Evolutionary conservation across 2,888 invertebrate species (phyloP).

Genomic region (Melitaea athalia): DNA sequence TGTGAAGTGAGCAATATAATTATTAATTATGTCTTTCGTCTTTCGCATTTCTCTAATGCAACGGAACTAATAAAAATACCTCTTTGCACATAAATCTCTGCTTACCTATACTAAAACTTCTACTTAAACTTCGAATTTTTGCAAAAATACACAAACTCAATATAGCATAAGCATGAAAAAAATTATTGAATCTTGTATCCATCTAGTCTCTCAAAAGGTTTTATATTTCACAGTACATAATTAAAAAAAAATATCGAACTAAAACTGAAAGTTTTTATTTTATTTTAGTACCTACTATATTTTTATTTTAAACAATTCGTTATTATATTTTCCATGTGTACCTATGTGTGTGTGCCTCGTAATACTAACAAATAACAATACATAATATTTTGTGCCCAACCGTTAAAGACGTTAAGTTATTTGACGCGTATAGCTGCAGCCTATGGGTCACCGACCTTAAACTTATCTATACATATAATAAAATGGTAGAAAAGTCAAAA

Average conservation of each 20-base stretch:
- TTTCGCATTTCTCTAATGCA: not conserved
- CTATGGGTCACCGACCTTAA: conserved; percentile 53
- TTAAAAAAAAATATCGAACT: no score
- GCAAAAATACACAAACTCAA: not conserved
- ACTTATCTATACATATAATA: conserved; percentile 42
- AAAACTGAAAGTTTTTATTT: no score
- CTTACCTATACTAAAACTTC: not conserved
- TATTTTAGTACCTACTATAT: no score
- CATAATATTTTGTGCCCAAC: conserved; percentile 20
- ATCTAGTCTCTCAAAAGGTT: no score
- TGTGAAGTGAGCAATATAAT: conserved; percentile 15
- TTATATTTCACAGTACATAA: no score
- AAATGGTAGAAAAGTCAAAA: no score
- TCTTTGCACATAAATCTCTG: not conserved
- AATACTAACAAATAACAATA: not conserved
- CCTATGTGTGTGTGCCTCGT: not conserved
- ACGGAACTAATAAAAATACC: conserved; percentile 10
- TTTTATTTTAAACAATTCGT: no score
- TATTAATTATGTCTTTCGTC: conserved; percentile 8
- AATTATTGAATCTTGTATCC: no score
- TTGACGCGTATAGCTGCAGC: conserved; percentile 44
- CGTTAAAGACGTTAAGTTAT: conserved; percentile 23
- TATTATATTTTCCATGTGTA: not conserved
- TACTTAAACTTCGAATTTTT: not conserved
- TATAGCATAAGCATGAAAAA: not conserved